Evolutionary conservation across 1,140 invertebrate genomes (phyloP).

Genomic region (Vanessa atalanta): DNA sequence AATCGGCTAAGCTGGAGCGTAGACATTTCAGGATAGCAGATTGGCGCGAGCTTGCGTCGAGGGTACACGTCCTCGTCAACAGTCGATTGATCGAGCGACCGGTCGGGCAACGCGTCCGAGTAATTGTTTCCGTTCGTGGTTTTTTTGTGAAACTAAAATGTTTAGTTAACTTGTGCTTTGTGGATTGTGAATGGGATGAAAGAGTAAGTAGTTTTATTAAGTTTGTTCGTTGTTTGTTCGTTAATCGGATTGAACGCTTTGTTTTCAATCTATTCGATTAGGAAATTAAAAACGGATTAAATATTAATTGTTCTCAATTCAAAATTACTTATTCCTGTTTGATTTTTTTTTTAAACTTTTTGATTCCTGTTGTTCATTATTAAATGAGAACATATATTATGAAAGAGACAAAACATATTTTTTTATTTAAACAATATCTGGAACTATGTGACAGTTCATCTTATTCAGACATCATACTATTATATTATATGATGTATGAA

Average conservation of each 20-base stretch:
- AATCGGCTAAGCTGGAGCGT: constrained; percentile 13
- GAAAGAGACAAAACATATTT: no score
- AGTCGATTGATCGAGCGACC: constrained; percentile 30
- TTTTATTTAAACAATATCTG: no score
- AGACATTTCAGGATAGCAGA: constrained; percentile 39
- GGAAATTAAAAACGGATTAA: background rate
- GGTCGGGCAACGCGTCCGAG: constrained; percentile 39
- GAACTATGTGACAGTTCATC: no score
- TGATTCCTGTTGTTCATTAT: no score
- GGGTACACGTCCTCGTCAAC: constrained; percentile 36
- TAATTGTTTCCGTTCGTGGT: constrained; percentile 21
- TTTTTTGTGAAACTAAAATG: constrained; percentile 38
- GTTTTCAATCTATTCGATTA: constrained; percentile 12
- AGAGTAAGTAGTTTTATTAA: constrained; percentile 39
- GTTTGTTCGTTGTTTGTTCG: constrained; percentile 12
- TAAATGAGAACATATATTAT: no score
- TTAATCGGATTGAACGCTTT: constrained; percentile 10
- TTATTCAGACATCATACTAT: no score
- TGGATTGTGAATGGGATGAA: constrained; percentile 35
- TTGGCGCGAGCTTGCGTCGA: constrained; percentile 44
- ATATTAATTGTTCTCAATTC: background rate
- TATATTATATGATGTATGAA: no score
- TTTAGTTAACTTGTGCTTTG: constrained; percentile 36
- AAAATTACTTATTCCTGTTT: background rate
- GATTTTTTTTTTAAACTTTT: no score